A percentile compares a stretch with the other conserved stretches of the same genome.
phyloP scores from a whole-genome alignment of 1,140 invertebrate species.

The Aphaenogaster ashmeadi region DNA sequence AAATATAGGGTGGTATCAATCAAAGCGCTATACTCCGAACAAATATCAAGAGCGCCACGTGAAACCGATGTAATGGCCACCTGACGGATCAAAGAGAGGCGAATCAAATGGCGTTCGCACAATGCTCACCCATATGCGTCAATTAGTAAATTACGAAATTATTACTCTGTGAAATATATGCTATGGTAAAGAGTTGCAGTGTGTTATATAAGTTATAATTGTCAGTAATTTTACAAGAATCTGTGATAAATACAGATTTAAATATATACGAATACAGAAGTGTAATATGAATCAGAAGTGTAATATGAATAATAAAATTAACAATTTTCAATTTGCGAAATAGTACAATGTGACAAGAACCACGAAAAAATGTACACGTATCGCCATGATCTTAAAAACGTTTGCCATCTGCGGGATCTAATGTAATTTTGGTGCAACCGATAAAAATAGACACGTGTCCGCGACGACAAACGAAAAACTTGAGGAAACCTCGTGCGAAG shows the following conservation, averaged over 20 bases:
- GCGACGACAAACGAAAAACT: conserved; percentile 25
- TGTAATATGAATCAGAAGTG: background rate
- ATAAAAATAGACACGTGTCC: conserved; percentile 24
- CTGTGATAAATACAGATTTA: background rate
- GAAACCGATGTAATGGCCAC: conserved; percentile 20
- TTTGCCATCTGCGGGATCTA: background rate
- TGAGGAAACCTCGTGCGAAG: conserved; percentile 9
- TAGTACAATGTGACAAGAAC: background rate
- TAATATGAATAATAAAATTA: background rate
- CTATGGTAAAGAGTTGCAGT: background rate
- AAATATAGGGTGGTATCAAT: conserved; percentile 52
- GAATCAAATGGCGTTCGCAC: conserved; percentile 6
- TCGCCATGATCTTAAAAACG: background rate
- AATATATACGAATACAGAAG: background rate
- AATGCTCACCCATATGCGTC: background rate
- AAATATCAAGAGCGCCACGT: conserved; percentile 37
- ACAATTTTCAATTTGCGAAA: background rate
- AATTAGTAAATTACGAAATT: conserved; percentile 36
- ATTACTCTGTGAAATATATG: conserved; percentile 17
- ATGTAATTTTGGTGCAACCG: background rate
- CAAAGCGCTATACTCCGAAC: conserved; percentile 29
- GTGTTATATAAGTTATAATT: background rate
- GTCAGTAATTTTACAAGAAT: background rate
- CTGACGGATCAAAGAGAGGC: conserved; percentile 35
- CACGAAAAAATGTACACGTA: background rate